Base-by-base conservation (phyloP, 2,888 invertebrate species). In the Litoditis marina region DNA sequence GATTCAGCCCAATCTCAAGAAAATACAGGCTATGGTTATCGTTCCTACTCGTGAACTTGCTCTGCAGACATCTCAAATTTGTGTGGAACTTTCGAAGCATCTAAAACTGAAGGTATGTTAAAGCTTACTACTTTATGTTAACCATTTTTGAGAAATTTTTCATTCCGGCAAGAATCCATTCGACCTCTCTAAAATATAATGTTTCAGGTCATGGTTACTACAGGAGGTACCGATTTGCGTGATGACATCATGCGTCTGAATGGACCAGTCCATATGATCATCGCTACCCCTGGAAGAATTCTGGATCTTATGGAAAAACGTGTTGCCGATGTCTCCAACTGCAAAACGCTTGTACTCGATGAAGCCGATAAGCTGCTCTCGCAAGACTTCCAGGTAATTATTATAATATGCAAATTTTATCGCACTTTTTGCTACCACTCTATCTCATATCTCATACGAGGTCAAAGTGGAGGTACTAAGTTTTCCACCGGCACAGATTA, bases 191-290 rank as follows among this genome's bases (percentile, higher is more conserved):
- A 28, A n/a, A n/a, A n/a, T n/a, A n/a, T n/a, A n/a, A n/a, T n/a
- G 28, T 60, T 69, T 39, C 27, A 80, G 78, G 92, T 95, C 76
- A 98, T 98, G 98, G 98, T 98, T 71, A 96, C 96, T 80, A 98
- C 98, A 77, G 98, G 98, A 84, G 98, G 98, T 81, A 98, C 96
- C 78, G 87, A 87, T 81, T 84, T 87, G 25, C 90, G 94, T 84
- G 96, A 98, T 86, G 98, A 98, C 86, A 98, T 98, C 85, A 92
- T 98, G 91, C 90, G 96, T 86, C 92, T 98, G 85, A 94, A 94
- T 87, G 94, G 96, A 86, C 93, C 94, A 88, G 83, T 83, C 50
- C 98, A 98, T 88, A 90, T 95, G 77, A 92, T 98, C 83, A 95
- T 98, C 84, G 98, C 96, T 71, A 99, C 98, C 73, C 98, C 98